Evolutionary conservation across 2,113 vertebrate species (phyloP), one percentile per base, ranked within the genome.

Genomic region (Phyllostomus discolor): DNA sequence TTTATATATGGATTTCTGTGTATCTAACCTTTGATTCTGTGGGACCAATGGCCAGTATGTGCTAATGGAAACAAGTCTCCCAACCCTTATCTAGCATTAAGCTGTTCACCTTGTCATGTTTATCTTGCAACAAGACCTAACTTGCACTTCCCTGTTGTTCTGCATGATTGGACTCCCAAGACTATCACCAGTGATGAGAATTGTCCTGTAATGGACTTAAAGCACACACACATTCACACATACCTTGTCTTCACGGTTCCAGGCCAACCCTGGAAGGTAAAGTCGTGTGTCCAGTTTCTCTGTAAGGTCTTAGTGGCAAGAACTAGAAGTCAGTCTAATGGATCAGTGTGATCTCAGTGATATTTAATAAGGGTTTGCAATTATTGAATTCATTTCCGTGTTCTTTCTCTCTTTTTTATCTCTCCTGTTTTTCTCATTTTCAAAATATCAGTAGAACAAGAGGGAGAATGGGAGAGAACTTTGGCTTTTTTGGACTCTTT

Each of bases 31-130:
- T 97, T 98, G 97, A 98, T 95, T 97, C 98, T 98, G 98, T 99
- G 99, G 99, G 99, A 99, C 99, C 99, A 99, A 98, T 59, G 99
- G 99, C 99, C 99, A 99, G 99, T 99, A 99, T 98, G 98, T 97
- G 80, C 97, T 98, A 98, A 97, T 87, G 97, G 95, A 97, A 95
- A 97, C 88, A 84, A 83, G 97, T 80, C 95, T 98, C 95, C 96
- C 57, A 94, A 96, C 95, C 88, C 93, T 88, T 92, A 90, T 81
- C 88, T 97, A 95, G 94, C 80, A 96, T 96, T 75, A 95, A 96
- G 95, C 97, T 98, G 98, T 98, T 97, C 98, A 99, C 99, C 98
- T 99, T 99, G 98, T 98, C 99, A 99, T 99, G 99, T 98, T 98
- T 97, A 96, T 98, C 97, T 98, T 98, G 93, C 98, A 97, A 96